Base-by-base conservation (phyloP, 2,888 invertebrate genomes). In the Parnassius smintheus region DNA sequence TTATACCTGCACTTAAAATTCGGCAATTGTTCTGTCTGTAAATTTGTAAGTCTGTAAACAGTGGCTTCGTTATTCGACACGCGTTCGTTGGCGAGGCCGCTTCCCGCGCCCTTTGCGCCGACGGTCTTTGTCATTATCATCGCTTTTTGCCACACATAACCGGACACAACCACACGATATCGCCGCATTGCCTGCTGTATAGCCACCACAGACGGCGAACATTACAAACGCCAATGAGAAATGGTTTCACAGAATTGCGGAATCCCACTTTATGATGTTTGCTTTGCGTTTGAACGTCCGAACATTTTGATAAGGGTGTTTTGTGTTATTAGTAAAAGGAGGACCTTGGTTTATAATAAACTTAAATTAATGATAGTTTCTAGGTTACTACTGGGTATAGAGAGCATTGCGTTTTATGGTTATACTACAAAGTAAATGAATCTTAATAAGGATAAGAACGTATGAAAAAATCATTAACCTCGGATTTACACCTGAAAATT, bases 81-180 rank as follows among this genome's bases (percentile, higher is more conserved):
- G 83, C 89, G 88, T 87, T 67, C 76, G 73, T 67, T 69, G 73
- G 77, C 76, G 76, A 75, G 74, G 76, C 77, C 74, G 82, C 86
- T 81, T 82, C 82, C 79, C 80, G 82, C 81, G 86, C 89, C 89
- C 90, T 86, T 81, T 83, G 81, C 85, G 84, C 81, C 85, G 78
- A 85, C 83, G 85, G 82, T 78, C 83, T 85, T 76, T 82, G 86
- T 87, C 89, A 89, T 91, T 91, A 91, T 88, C 88, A 87, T 86
- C 85, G 82, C 85, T 90, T 91, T 89, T 89, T 90, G 88, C 88
- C 81, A 74, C 86, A 83, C 81, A 85, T 86, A 85, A 83, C 85
- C 80, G 81, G 80, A 82, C 86, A 72, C 85, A 83, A 75, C 79
- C 76, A 75, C 77, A 70, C 71, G 76, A 78, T 76, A 77, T 57